Percentiles rank a stretch among this genome's conserved stretches.
phyloP scores from a whole-genome alignment of 2,888 invertebrate species.

The Eristalis pertinax region DNA sequence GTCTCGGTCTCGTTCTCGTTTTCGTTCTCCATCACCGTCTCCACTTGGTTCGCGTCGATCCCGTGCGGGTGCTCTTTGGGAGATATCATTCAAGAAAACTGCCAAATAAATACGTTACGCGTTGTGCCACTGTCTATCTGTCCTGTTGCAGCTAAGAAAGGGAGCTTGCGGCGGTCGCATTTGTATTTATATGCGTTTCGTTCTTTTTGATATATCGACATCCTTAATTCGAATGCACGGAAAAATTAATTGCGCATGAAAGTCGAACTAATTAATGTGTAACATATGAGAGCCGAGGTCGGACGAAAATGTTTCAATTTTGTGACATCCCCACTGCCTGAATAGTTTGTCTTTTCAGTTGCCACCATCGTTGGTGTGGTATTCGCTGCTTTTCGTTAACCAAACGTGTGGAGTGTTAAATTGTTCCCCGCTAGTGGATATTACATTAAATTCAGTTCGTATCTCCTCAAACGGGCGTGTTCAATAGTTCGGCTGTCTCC shows the following conservation, averaged over 20 bases:
- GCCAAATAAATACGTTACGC: constrained; percentile 72
- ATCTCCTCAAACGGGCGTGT: neutral
- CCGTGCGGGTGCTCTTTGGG: constrained; percentile 30
- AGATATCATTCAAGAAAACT: constrained; percentile 68
- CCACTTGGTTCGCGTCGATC: constrained; percentile 1
- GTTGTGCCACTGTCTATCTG: constrained; percentile 59
- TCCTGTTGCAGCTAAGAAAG: constrained; percentile 18
- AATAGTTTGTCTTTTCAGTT: constrained; percentile 40
- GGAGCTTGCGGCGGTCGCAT: constrained; percentile 45
- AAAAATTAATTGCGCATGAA: constrained; percentile 71
- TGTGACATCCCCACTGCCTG: constrained; percentile 30
- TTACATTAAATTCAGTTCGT: constrained; percentile 1
- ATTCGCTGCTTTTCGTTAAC: constrained; percentile 1
- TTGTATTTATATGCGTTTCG: constrained; percentile 36
- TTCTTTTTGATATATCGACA: constrained; percentile 68
- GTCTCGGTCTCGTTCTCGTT: neutral
- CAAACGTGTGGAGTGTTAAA: constrained; percentile 6
- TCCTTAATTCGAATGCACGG: constrained; percentile 70
- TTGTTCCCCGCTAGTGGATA: neutral
- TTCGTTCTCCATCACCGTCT: constrained; percentile 9
- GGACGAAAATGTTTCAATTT: constrained; percentile 45
- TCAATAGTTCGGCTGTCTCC: neutral
- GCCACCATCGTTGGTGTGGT: neutral
- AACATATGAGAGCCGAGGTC: constrained; percentile 66
- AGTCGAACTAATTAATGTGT: constrained; percentile 71